phyloP scores from a whole-genome alignment of 2,113 vertebrate genomes.

The Leucopsar rothschildi region DNA sequence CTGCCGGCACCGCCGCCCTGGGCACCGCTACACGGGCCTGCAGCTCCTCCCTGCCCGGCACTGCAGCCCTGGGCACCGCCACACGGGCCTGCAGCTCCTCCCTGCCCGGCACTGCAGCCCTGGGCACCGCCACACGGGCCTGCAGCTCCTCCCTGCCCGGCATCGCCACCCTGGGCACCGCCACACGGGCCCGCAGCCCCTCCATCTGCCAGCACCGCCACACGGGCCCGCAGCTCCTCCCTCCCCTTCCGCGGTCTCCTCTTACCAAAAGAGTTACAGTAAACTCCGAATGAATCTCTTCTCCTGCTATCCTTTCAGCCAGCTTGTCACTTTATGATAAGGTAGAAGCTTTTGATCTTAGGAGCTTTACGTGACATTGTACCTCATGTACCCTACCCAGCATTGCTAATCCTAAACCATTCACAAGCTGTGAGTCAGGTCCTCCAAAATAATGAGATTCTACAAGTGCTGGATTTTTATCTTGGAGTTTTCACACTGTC shows the following conservation, averaged over 20 bases:
- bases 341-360: not conserved
- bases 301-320: not conserved
- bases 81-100: too few species aligned
- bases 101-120: too few species aligned
- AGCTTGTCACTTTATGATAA: not conserved
- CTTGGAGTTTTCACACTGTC: not conserved
- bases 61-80: too few species aligned
- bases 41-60: too few species aligned
- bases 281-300: not conserved
- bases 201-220: too few species aligned
- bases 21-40: too few species aligned
- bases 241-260: not conserved
- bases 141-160: constrained; percentile 32
- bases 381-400: not conserved
- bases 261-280: rapidly evolving
- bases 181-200: too few species aligned
- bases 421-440: not conserved
- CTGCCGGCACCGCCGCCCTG: too few species aligned
- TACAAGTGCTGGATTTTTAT: not conserved
- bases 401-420: not conserved
- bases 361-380: not conserved
- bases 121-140: too few species aligned
- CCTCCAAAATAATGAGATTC: not conserved
- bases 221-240: too few species aligned
- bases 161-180: not conserved